Percentiles rank a stretch among this genome's conserved stretches.
phyloP scores from a whole-genome alignment of 1,140 invertebrate species.

The Penaeus vannamei region DNA sequence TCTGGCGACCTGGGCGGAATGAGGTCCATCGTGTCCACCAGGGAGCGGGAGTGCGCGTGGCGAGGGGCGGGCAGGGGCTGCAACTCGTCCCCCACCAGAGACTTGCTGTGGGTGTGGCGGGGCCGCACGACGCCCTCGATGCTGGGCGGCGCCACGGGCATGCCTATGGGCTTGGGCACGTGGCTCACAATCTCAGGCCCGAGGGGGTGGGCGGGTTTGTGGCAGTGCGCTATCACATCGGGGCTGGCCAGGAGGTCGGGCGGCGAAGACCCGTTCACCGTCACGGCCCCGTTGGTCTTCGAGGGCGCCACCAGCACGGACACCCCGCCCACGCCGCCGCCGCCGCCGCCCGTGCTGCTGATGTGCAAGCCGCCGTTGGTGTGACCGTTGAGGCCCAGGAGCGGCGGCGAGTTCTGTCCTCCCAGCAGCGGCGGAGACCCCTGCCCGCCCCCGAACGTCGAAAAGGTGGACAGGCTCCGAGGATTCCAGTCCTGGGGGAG shows the following conservation, averaged over 20 bases:
- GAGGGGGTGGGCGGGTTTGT: conserved; percentile 33
- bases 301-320: conserved; percentile 41
- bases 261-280: conserved; percentile 52
- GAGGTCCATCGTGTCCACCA: conserved; percentile 49
- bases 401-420: conserved; percentile 55
- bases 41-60: conserved; percentile 61
- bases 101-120: conserved; percentile 50
- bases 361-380: conserved; percentile 36
- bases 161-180: conserved; percentile 33
- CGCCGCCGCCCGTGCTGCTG: conserved; percentile 31
- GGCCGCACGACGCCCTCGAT: conserved; percentile 48
- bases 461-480: conserved; percentile 71
- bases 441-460: conserved; percentile 70
- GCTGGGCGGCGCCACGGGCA: conserved; percentile 51
- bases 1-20: conserved; percentile 42
- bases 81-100: conserved; percentile 44
- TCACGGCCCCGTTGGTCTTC: conserved; percentile 49
- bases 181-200: conserved; percentile 20
- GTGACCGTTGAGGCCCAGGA: conserved; percentile 54
- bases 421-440: conserved; percentile 46
- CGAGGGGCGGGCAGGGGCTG: conserved; percentile 31
- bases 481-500: conserved; percentile 71
- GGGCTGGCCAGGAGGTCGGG: conserved; percentile 42
- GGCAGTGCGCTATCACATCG: conserved; percentile 47
- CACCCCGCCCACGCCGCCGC: conserved; percentile 27